A percentile compares a stretch with the other conserved stretches of the same genome.
These are phyloP conservation scores for Stigmatopora argus DNA, from an alignment of 2,113 vertebrate genomes.

Conservation along the genomic window DNA sequence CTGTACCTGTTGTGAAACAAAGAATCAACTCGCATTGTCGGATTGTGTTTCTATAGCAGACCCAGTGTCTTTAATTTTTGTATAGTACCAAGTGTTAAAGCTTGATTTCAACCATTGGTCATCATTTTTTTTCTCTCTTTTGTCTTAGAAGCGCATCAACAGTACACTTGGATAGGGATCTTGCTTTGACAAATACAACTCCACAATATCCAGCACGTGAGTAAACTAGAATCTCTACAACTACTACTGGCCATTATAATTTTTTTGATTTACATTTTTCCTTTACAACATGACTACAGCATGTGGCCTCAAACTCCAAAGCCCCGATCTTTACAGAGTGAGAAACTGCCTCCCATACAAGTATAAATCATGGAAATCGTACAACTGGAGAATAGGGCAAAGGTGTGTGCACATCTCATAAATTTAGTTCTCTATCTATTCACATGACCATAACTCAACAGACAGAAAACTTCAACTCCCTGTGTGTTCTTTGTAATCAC, in stretches of 20 bases:
- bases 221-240: not conserved
- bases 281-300: not conserved
- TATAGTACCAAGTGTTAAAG: too few species aligned
- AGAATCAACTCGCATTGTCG: too few species aligned
- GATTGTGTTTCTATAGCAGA: too few species aligned
- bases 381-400: not conserved
- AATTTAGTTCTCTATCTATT: not conserved
- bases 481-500: too few species aligned
- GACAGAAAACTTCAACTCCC: not conserved
- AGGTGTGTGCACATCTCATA: not conserved
- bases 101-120: too few species aligned
- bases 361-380: not conserved
- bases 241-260: not conserved
- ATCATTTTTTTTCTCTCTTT: too few species aligned
- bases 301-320: not conserved
- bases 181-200: not conserved
- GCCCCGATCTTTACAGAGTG: not conserved
- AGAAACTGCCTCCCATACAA: not conserved
- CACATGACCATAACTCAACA: not conserved
- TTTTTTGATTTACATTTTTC: not conserved
- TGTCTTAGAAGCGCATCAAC: too few species aligned
- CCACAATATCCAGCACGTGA: not conserved
- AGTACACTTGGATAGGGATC: not conserved
- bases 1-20: too few species aligned
- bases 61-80: too few species aligned